Conservation (phyloP, 2,888 invertebrate species). For the Pogonocherus hispidulus region DNA sequence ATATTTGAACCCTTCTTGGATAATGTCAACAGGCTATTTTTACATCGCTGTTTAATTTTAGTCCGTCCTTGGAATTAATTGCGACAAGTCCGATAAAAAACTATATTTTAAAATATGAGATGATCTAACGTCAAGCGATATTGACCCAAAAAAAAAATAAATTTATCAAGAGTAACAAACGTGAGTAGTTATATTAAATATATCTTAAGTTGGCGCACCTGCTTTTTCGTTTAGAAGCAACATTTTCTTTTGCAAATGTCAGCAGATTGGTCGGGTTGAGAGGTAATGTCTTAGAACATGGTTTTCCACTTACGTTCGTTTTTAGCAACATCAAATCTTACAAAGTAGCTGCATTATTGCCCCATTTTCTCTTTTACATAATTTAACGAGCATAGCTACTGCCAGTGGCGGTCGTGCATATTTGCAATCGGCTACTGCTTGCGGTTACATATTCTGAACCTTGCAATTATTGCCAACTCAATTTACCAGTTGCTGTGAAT, state of each 20-base stretch:
- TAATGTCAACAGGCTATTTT: conserved; percentile 22
- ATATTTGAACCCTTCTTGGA: conserved; percentile 8
- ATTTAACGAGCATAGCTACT: conserved; percentile 6
- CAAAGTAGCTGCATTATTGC: conserved; percentile 2
- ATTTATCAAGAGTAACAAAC: background rate
- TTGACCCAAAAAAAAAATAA: conserved; percentile 25
- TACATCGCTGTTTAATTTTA: conserved; percentile 13
- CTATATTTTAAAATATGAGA: conserved; percentile 21
- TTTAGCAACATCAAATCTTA: conserved; percentile 19
- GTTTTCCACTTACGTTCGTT: conserved; percentile 52
- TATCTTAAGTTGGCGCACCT: conserved; percentile 16
- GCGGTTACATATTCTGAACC: too few species aligned
- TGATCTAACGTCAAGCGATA: conserved; percentile 22
- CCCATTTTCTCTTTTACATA: conserved; percentile 23
- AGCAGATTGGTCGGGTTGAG: conserved; percentile 48
- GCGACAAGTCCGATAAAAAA: conserved; percentile 26
- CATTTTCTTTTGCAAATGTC: conserved; percentile 48
- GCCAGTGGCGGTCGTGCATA: background rate
- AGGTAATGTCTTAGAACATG: conserved; percentile 49
- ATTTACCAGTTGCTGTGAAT: too few species aligned
- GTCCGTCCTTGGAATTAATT: conserved; percentile 18
- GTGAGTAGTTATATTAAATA: background rate
- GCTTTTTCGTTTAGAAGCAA: background rate
- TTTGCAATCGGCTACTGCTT: background rate
- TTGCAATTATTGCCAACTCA: too few species aligned